Evolutionary conservation across 2,888 invertebrate species (phyloP).

Genomic region (Cerceris rybyensis): DNA sequence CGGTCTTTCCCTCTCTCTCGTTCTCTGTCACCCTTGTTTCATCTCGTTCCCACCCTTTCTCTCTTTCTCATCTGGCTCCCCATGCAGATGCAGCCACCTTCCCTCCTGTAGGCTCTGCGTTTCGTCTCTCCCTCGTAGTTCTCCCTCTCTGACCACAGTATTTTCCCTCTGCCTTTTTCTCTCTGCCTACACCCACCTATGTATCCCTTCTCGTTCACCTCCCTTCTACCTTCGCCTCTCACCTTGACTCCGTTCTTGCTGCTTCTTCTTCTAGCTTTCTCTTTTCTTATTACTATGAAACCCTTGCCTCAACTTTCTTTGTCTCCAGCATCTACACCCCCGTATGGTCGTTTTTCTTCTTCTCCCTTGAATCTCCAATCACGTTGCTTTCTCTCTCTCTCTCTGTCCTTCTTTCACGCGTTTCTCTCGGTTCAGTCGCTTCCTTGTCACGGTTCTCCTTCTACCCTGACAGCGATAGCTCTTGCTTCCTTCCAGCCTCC

Average conservation of each 20-base stretch:
- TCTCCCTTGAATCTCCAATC: slow-evolving; percentile 41
- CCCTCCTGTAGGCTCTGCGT: slow-evolving; percentile 32
- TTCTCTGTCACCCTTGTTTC: slow-evolving; percentile 12
- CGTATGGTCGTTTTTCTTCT: slow-evolving; percentile 27
- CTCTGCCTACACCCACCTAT: slow-evolving; percentile 7
- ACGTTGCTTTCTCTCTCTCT: slow-evolving; percentile 15
- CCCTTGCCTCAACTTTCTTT: slow-evolving; percentile 25
- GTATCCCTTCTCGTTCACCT: slow-evolving; percentile 46
- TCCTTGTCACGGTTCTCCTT: neutral
- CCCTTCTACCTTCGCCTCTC: slow-evolving; percentile 42
- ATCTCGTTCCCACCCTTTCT: slow-evolving; percentile 35
- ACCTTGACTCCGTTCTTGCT: neutral
- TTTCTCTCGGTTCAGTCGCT: neutral
- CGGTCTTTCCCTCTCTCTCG: slow-evolving; percentile 39
- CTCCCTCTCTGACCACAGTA: slow-evolving; percentile 31
- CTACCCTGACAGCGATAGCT: neutral
- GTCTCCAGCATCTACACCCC: slow-evolving; percentile 28
- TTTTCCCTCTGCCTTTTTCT: slow-evolving; percentile 36
- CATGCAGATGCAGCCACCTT: slow-evolving; percentile 53
- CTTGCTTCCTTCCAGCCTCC: slow-evolving; percentile 42
- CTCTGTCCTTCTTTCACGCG: neutral
- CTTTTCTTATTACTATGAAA: slow-evolving; percentile 17
- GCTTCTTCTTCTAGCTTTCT: slow-evolving; percentile 8
- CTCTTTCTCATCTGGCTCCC: slow-evolving; percentile 41
- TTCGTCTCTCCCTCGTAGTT: slow-evolving; percentile 42